Evolutionary conservation across 2,113 vertebrate genomes (phyloP).

Genomic region (Elanus axillaris): DNA sequence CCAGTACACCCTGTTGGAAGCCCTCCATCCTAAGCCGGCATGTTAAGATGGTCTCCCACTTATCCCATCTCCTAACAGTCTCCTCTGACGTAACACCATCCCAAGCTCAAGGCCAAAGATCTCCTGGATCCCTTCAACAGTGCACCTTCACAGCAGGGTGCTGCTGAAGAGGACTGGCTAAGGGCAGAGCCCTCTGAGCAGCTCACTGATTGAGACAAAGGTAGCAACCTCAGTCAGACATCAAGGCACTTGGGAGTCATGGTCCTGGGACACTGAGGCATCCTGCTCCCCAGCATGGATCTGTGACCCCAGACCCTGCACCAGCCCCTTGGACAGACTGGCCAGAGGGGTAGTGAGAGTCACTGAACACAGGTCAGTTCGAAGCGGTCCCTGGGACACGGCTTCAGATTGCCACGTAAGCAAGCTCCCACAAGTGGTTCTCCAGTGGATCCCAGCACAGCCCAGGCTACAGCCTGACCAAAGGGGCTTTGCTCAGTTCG

Average conservation of each 20-base stretch:
- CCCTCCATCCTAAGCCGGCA: neutral
- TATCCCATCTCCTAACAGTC: neutral
- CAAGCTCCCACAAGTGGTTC: neutral
- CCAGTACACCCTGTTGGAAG: neutral
- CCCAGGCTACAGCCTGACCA: neutral
- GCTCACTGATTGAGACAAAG: neutral
- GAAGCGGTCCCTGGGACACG: neutral
- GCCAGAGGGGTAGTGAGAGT: too few relatives aligned
- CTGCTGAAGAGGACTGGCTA: neutral
- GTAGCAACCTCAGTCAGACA: neutral
- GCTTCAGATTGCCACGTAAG: neutral
- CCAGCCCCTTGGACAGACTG: neutral
- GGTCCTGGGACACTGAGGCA: neutral
- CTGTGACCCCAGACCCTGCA: neutral
- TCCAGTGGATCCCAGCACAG: neutral
- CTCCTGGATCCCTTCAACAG: too few relatives aligned
- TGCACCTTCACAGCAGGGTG: neutral
- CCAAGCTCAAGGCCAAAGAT: neutral
- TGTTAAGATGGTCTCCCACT: neutral
- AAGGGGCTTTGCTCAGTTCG: neutral
- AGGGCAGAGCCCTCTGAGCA: neutral
- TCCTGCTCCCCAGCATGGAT: neutral
- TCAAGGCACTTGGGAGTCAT: neutral
- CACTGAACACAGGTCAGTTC: rapidly evolving
- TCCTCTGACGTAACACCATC: neutral